Evolutionary conservation across 2,113 vertebrate species (phyloP).

Genomic region (Bubo blakistoni): DNA sequence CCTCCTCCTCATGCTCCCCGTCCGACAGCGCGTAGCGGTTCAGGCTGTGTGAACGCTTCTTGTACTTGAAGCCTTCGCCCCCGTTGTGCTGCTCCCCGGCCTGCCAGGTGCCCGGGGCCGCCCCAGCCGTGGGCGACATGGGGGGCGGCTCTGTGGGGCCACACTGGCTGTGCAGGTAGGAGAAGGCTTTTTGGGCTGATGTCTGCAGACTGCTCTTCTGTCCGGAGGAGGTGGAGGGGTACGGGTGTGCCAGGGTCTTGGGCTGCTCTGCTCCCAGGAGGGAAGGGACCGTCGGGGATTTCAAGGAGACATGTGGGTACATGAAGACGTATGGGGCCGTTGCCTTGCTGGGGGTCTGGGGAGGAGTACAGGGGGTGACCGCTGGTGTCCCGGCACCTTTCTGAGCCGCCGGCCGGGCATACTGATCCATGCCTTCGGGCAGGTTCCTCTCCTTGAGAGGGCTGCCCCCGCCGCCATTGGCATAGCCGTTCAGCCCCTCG

Average conservation of each 20-base stretch:
- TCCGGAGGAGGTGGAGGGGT: not conserved
- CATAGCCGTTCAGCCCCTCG: not conserved
- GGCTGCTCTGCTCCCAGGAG: slow-evolving; percentile 24
- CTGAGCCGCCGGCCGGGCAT: slow-evolving; percentile 6
- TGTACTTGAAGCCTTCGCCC: slow-evolving; percentile 60
- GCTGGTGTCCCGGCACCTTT: not conserved
- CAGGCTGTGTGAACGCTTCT: slow-evolving; percentile 82
- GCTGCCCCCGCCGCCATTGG: not conserved
- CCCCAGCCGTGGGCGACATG: not conserved
- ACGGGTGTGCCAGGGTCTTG: not conserved
- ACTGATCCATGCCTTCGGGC: slow-evolving; percentile 85
- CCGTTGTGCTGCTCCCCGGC: not conserved
- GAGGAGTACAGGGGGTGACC: slow-evolving; percentile 39
- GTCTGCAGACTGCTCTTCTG: slow-evolving; percentile 50
- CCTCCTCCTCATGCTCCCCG: slow-evolving; percentile 83
- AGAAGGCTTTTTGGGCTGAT: slow-evolving; percentile 47
- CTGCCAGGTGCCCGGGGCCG: not conserved
- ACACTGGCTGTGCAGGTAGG: slow-evolving; percentile 58
- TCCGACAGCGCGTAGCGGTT: slow-evolving; percentile 86
- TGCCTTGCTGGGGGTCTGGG: slow-evolving; percentile 60
- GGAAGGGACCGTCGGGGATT: not conserved
- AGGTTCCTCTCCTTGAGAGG: slow-evolving; percentile 84
- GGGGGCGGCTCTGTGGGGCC: not conserved
- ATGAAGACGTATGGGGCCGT: slow-evolving; percentile 60
- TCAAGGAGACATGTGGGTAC: slow-evolving; percentile 65